Conservation (phyloP, 2,888 invertebrate genomes). For the Seira sanloemensis region DNA sequence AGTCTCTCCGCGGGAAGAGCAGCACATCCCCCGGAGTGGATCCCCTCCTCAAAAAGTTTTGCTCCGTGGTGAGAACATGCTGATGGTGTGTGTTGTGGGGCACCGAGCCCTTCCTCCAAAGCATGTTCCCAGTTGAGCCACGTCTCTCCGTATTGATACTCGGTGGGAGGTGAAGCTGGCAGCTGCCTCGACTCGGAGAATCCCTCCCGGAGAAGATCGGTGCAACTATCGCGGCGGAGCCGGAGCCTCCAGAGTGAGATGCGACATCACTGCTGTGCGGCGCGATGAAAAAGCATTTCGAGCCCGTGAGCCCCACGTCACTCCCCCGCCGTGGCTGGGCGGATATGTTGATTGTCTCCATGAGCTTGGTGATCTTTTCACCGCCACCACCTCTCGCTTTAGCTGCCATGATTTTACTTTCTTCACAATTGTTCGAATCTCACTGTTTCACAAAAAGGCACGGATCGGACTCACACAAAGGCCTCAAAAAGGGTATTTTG, state of each 20-base stretch:
- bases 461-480: background rate
- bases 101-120: slow-evolving; percentile 71
- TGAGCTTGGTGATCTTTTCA: slow-evolving; percentile 70
- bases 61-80: slow-evolving; percentile 48
- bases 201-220: slow-evolving; percentile 57
- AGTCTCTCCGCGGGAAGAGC: slow-evolving; percentile 68
- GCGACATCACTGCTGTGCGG: slow-evolving; percentile 67
- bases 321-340: slow-evolving; percentile 69
- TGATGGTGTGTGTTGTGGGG: slow-evolving; percentile 53
- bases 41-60: slow-evolving; percentile 66
- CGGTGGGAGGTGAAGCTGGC: slow-evolving; percentile 69
- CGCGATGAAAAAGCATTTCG: slow-evolving; percentile 71
- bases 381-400: slow-evolving; percentile 12
- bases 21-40: slow-evolving; percentile 73
- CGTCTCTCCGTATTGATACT: slow-evolving; percentile 68
- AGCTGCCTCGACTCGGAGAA: slow-evolving; percentile 63
- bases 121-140: slow-evolving; percentile 73
- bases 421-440: background rate
- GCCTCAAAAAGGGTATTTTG: background rate
- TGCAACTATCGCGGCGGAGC: slow-evolving; percentile 19
- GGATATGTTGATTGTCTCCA: slow-evolving; percentile 68
- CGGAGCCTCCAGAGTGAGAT: slow-evolving; percentile 52
- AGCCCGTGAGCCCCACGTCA: slow-evolving; percentile 67
- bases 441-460: background rate
- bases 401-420: slow-evolving; percentile 27